Conservation (phyloP, 2,888 invertebrate genomes). For the Papilio elwesi region DNA sequence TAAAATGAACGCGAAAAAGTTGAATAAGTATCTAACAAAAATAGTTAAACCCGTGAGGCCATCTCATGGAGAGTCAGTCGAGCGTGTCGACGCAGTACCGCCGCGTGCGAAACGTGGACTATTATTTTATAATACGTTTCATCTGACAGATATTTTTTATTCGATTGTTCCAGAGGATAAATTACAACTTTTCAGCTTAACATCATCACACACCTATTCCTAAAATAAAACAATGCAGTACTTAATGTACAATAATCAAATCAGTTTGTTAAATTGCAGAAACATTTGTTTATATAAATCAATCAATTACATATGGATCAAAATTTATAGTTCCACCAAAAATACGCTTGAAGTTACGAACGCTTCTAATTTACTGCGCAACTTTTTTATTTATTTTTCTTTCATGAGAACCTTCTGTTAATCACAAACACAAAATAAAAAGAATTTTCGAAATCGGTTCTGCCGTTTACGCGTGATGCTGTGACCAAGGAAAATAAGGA, state of each 20-base stretch:
- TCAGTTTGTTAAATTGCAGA: not conserved
- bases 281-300: not conserved
- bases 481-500: no score
- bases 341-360: no score
- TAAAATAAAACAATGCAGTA: not conserved
- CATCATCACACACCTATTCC: not conserved
- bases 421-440: no score
- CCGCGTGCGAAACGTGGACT: conserved; percentile 44
- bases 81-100: conserved; percentile 52
- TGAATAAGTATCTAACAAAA: conserved; percentile 41
- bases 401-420: no score
- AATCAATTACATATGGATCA: no score
- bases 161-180: conserved; percentile 20
- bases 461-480: no score
- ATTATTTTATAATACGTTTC: conserved; percentile 44
- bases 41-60: conserved; percentile 53
- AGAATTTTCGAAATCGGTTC: no score
- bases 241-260: no score
- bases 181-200: conserved; percentile 24
- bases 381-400: no score
- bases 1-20: conserved; percentile 29
- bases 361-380: no score
- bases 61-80: conserved; percentile 50
- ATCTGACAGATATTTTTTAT: conserved; percentile 34
- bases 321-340: no score